Evolutionary conservation across 2,113 vertebrate species (phyloP), one percentile per base, ranked within the genome.

Genomic region (Fukomys damarensis): DNA sequence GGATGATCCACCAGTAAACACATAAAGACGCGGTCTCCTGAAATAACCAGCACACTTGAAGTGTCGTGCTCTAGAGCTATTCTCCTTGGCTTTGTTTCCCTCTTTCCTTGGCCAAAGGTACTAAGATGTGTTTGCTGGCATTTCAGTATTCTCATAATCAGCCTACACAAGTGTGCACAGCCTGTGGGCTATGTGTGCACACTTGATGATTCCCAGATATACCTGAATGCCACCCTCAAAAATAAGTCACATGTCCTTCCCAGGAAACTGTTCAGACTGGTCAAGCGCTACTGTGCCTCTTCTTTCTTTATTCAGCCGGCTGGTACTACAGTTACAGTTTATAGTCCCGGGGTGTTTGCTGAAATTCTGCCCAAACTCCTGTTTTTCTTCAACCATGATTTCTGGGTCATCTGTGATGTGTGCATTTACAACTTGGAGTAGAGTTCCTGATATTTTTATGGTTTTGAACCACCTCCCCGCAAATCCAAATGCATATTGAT

Each of bases 361-460:
- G 56, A 93, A 70, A 76, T 86, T 63, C 30, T 86, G 58, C 7
- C 82, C 54, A 76, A 1, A 10, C 59, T 88, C 81, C 79, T 56
- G n/a, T 58, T 3, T 86, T 96, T 93, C 86, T 32, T 93, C 16
- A 63, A 16, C 13, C 30, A 74, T 30, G 35, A 32, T 83, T 92
- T 93, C 38, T 94, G 52, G 41, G 35, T 63, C 49, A 30, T 84
- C n/a, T n/a, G 74, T n/a, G n/a, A 38, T 46, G 16, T 49, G 2
- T 46, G 41, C 49, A 20, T 74, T 92, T 92, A 93, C 30, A 11
- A 8, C 8, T 91, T 89, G 24, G 28, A 90, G 26, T 86, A 86
- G 38, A 54, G 70, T 65, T 86, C 46, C 43, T 58, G 14, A 2
- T 68, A 49, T 87, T 97, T 89, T 85, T 93, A 77, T 87, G 86